Evolutionary conservation across 1,140 invertebrate genomes (phyloP).

Genomic region (Bacillus rossius): DNA sequence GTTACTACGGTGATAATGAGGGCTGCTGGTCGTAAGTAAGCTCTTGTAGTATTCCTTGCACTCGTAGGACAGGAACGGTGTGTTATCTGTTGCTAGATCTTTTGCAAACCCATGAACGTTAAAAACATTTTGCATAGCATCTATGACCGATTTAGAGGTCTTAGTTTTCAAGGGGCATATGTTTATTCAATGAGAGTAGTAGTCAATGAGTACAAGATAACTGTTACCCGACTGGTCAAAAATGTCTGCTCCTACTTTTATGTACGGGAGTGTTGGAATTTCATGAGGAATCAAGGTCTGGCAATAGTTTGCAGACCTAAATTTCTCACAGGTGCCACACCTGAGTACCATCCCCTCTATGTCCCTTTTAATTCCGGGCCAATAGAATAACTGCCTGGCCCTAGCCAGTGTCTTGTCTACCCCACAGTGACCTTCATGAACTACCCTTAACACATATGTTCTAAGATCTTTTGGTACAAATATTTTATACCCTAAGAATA

Average conservation of each 20-base stretch:
- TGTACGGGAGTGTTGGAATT: conserved; percentile 21
- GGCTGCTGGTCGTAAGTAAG: too few species aligned
- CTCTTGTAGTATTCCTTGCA: too few species aligned
- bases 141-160: conserved; percentile 16
- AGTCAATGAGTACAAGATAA: conserved; percentile 23
- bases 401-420: conserved; percentile 25
- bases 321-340: conserved; percentile 16
- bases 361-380: conserved; percentile 16
- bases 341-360: not conserved
- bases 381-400: conserved; percentile 24
- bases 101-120: conserved; percentile 15
- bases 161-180: conserved; percentile 3
- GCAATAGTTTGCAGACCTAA: conserved; percentile 15
- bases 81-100: conserved; percentile 13
- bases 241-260: conserved; percentile 23
- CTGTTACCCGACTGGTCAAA: conserved; percentile 8
- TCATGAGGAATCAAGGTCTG: conserved; percentile 22
- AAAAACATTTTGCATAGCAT: conserved; percentile 17
- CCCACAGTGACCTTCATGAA: conserved; percentile 36
- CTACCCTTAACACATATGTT: conserved; percentile 26
- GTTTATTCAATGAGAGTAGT: conserved; percentile 24
- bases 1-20: too few species aligned
- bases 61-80: too few species aligned
- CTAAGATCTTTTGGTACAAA: conserved; percentile 29
- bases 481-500: conserved; percentile 30